Base-by-base conservation (phyloP, 2,797 vertebrate species). In the Anabacerthia variegaticeps region DNA sequence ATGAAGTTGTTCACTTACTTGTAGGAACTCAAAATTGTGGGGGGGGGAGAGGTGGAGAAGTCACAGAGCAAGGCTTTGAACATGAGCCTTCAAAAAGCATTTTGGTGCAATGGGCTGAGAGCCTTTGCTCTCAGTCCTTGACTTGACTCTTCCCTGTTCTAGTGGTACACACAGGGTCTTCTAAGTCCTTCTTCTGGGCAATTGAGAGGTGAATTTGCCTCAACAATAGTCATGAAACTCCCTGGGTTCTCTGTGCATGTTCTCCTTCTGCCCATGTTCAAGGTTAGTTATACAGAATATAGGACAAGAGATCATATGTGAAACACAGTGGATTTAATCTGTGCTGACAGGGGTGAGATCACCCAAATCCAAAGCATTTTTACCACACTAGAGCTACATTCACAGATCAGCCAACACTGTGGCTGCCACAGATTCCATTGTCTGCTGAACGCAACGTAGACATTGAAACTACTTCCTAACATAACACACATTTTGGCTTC, bases 161-260 rank as follows among this genome's bases (percentile, higher is more conserved):
- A 9, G 26, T 27, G 22, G 21, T 78, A 20, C 83, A 21, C 14
- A 51, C 0, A 7, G 21, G 32, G 15, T 48, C 41, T 55, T 36
- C 44, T 27, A 39, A 58, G 19, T 36, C 36, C 16, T 65, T 30
- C 22, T 30, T 56, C 32, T 59, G 41, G 30, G 39, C 20, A 39
- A 30, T 36, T 24, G 71, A 55, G 8, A 54, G 19, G 8, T 39
- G 14, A 72, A 68, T 85, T 75, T 88, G 8, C 16, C 49, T 76
- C 41, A 56, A 1, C 6, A 30, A 27, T 1, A 67, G 27, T 27
- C 24, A 48, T 12, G 26, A 54, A 14, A 32, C 26, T 16, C 32
- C 26, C 3, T 4, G 30, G 9, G n/a, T 37, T 68, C 44, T 22
- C 49, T 22, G 1, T 20, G 10, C 3, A 7, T 1, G 2, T 51